Evolutionary conservation across 2,797 vertebrate species (phyloP).

Genomic region (Catharus ustulatus): DNA sequence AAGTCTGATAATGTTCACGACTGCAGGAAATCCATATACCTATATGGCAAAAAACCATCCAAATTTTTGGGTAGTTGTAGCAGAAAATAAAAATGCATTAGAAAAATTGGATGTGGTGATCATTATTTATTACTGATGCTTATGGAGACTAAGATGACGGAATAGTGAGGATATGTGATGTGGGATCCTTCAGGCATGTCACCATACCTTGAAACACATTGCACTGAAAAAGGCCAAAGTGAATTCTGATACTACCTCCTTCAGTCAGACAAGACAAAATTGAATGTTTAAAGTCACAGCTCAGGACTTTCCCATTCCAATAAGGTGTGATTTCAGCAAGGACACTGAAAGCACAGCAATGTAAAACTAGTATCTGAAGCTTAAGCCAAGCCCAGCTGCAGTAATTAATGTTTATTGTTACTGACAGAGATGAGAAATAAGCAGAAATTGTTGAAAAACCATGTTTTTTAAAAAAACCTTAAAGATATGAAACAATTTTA

Average conservation of each 20-base stretch:
- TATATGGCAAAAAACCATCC: neutral
- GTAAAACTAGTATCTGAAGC: neutral
- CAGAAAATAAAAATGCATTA: neutral
- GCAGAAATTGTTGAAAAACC: neutral
- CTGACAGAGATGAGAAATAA: neutral
- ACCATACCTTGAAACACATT: neutral
- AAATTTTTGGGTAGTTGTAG: neutral
- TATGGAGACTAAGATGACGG: neutral
- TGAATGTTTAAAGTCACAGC: neutral
- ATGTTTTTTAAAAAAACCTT: neutral
- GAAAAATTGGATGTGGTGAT: fast-evolving
- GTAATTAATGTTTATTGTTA: neutral
- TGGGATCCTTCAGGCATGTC: neutral
- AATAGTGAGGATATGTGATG: neutral
- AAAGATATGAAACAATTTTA: neutral
- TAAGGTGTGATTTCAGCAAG: neutral
- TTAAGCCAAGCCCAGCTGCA: neutral
- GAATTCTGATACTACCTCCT: neutral
- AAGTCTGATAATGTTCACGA: neutral
- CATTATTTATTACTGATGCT: neutral
- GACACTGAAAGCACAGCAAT: neutral
- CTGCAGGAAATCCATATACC: neutral
- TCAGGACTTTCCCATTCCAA: neutral
- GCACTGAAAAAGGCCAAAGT: neutral
- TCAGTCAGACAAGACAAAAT: neutral